A percentile compares a stretch with the other conserved stretches of the same genome.
phyloP scores from a whole-genome alignment of 2,888 invertebrate species.

The Stramonita haemastoma region DNA sequence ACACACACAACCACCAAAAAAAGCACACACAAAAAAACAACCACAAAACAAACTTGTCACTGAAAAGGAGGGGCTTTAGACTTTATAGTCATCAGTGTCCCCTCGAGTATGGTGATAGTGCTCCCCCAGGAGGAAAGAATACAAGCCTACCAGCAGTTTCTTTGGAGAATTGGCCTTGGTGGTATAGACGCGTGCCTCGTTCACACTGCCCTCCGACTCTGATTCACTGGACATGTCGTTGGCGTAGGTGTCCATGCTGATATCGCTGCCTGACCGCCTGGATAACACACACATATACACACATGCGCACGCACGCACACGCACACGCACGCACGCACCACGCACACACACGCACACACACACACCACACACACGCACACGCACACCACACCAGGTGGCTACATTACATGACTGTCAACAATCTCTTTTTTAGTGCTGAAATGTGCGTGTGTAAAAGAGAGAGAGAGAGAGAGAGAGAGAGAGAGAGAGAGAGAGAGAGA shows the following conservation, averaged over 20 bases:
- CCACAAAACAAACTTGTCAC: no score
- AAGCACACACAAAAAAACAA: no score
- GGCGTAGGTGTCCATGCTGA: conserved; percentile 72
- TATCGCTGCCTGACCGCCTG: conserved; percentile 71
- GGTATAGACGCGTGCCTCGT: conserved; percentile 54
- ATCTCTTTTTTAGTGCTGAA: background rate
- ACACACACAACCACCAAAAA: no score
- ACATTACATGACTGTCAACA: no score
- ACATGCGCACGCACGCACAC: background rate
- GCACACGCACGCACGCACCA: background rate
- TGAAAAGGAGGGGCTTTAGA: no score
- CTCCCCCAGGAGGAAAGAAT: no score
- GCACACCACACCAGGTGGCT: no score
- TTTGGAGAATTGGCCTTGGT: conserved; percentile 55
- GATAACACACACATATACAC: conserved; percentile 6
- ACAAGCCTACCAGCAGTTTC: conserved; percentile 44
- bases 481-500: conserved; percentile 27
- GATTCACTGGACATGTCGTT: conserved; percentile 64
- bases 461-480: conserved; percentile 12
- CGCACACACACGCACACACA: background rate
- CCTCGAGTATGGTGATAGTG: no score
- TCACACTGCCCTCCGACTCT: conserved; percentile 57
- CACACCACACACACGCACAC: background rate
- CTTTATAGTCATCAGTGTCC: no score
- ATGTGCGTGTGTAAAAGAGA: background rate